Base-by-base conservation (phyloP, 1,140 invertebrate species). In the Hyles vespertilio region DNA sequence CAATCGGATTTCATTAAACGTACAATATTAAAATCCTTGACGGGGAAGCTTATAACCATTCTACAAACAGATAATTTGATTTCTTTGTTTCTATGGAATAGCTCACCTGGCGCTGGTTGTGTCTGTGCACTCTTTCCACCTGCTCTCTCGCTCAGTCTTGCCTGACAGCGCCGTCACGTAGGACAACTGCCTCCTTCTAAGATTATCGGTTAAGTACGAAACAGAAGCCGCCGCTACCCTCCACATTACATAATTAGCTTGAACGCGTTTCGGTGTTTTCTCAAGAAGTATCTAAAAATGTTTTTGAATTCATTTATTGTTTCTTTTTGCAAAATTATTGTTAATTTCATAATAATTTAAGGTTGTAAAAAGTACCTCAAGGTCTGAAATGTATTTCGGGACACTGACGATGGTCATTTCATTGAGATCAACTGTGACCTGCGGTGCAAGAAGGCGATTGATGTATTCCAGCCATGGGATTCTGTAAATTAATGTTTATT, bases 81-180 rank as follows among this genome's bases (percentile, higher is more conserved):
- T 22, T 40, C 36, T 5, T 40, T 40, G 36, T 40, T 40, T 40
- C 36, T 40, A 5, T 5, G 36, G 4, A 40, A 40, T 8, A 40
- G 8, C 36, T 44, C 81, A 94, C 93, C 93, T 94, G 66, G 91
- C 91, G 49, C 93, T 91, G 32, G 94, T 92, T 3, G 93, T 92
- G 64, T 94, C 94, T 8, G 94, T 92, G 70, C 96, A 96, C 69
- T 96, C 94, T 87, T 96, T 96, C 96, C 96, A 97, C n/a, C 96
- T 90, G 2, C 95, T 92, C 72, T 95, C 93, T 34, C 93, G 77
- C 66, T 94, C 93, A 0, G 92, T 93, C 66, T 94, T 94, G 0
- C 96, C 96, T 22, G 93, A 94, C 0, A 96, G 76, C 1, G 92
- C 92, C 0, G 94, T 94, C 10, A 92, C 92, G 77, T 95, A 97